Base-by-base conservation (phyloP, 2,888 invertebrate genomes). In the Aspidiotus destructor region DNA sequence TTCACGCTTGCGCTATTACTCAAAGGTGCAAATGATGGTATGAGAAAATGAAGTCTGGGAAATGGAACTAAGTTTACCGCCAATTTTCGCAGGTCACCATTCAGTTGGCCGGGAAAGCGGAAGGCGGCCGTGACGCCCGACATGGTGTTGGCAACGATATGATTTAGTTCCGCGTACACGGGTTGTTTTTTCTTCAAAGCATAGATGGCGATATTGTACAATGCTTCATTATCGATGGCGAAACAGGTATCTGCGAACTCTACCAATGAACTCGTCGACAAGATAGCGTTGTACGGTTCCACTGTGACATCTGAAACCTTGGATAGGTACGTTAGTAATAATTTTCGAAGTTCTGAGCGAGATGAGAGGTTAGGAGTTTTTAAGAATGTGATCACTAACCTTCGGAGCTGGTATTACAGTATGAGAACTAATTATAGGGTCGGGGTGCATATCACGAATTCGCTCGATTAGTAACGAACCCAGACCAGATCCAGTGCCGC, bases 331-430 rank as follows among this genome's bases (percentile, higher is more conserved):
- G 28, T 28, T 28, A 28, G 5, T 5, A 28, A 28, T 28, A 28
- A 28, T 28, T 28, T n/a, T 5, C 28, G 28, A 28, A 28, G 28
- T 28, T 28, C 28, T 28, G 5, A 28, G 28, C 28, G 28, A 28
- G 28, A 28, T 28, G 5, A 1, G 2, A 28, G 1, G 28, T 28
- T 28, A n/a, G n/a, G n/a, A n/a, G n/a, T n/a, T n/a, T n/a, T n/a
- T n/a, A 28, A 28, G 28, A 28, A 28, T 28, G 28, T 5, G 28
- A 28, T 17, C 16, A 54, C 61, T 57, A 42, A 77, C 80, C 73
- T 82, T 85, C 1, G 92, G 92, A 1, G 93, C 86, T 15, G 94
- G 93, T 77, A 90, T 92, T 69, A 94, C 81, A 0, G 84, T 81
- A 74, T 84, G 86, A 75, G 88, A 87, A 17, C 87, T 75, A 75